These are phyloP conservation scores for Drosophila glabriapex DNA, from an alignment of 2,888 invertebrate genomes.

Conservation along the genomic window DNA sequence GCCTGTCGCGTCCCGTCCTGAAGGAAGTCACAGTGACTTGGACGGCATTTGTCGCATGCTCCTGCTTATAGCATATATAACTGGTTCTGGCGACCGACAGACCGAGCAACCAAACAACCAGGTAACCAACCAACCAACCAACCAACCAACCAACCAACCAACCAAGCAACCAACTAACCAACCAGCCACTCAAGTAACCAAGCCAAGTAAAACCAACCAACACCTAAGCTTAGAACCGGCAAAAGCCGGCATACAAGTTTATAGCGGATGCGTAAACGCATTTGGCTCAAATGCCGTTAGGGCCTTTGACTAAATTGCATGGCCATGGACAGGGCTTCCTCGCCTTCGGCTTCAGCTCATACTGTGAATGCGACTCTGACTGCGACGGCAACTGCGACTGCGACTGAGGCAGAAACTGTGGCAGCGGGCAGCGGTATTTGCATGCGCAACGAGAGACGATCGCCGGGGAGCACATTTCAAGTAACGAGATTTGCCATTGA, in stretches of 20 bases:
- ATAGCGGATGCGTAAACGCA: constrained; percentile 85
- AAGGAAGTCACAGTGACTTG: constrained; percentile 76
- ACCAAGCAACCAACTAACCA: constrained; percentile 17
- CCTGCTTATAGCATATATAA: constrained; percentile 74
- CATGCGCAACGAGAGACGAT: constrained; percentile 52
- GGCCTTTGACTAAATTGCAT: constrained; percentile 83
- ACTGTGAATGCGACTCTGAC: constrained; percentile 8
- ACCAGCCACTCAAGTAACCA: constrained; percentile 20
- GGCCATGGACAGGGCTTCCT: constrained; percentile 73
- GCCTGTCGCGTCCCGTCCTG: constrained; percentile 62
- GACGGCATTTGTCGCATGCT: constrained; percentile 78
- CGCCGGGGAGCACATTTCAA: constrained; percentile 21
- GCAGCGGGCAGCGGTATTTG: constrained; percentile 53
- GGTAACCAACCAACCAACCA: constrained; percentile 14
- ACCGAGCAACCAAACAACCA: constrained; percentile 32
- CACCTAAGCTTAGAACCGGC: constrained; percentile 68
- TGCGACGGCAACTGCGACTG: constrained; percentile 11
- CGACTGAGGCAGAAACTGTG: background rate
- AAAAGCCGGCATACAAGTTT: constrained; percentile 80
- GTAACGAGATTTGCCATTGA: constrained; percentile 61
- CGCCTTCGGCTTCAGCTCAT: constrained; percentile 53
- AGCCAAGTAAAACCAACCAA: constrained; percentile 33
- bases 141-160: constrained; percentile 15
- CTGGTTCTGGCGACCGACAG: constrained; percentile 76
- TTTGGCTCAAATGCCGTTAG: constrained; percentile 84